These are phyloP conservation scores for Sebastes kiyomatsui DNA, from an alignment of 2,797 vertebrate species.

Conservation along the genomic window DNA sequence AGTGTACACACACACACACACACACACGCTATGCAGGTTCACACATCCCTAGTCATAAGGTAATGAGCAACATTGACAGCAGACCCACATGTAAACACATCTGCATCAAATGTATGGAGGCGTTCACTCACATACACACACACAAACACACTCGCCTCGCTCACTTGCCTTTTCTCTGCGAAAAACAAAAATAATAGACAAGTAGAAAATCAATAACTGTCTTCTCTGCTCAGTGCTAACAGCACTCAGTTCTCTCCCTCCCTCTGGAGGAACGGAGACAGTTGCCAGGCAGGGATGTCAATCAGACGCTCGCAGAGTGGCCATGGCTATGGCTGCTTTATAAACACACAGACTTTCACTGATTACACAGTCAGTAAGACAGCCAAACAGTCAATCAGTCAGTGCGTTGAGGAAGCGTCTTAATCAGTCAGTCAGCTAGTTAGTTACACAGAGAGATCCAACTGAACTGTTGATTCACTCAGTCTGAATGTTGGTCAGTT, in stretches of 20 bases:
- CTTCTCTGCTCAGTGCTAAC: slow-evolving; percentile 69
- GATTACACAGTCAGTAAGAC: slow-evolving; percentile 48
- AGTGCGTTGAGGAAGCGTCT: slow-evolving; percentile 12
- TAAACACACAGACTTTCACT: slow-evolving; percentile 58
- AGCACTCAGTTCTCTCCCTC: slow-evolving; percentile 55
- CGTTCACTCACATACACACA: not conserved
- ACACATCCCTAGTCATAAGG: slow-evolving; percentile 36
- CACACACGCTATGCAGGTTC: not conserved
- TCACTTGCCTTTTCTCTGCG: slow-evolving; percentile 48
- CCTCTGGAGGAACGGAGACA: slow-evolving; percentile 54
- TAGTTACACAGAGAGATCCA: slow-evolving; percentile 1
- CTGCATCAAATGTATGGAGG: slow-evolving; percentile 25
- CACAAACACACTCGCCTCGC: slow-evolving; percentile 6
- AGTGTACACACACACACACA: slow-evolving; percentile 2
- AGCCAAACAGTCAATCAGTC: slow-evolving; percentile 53
- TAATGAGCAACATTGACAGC: slow-evolving; percentile 52
- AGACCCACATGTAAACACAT: slow-evolving; percentile 32
- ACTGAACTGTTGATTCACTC: not conserved
- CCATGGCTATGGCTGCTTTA: slow-evolving; percentile 42
- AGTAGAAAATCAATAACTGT: slow-evolving; percentile 78
- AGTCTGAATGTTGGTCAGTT: not conserved
- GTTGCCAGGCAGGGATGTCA: slow-evolving; percentile 70
- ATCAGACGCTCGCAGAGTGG: slow-evolving; percentile 52
- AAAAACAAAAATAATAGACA: slow-evolving; percentile 80
- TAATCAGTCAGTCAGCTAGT: slow-evolving; percentile 11